A percentile compares a stretch with the other conserved stretches of the same genome.
phyloP scores from a whole-genome alignment of 2,888 invertebrate genomes.

The Neoitamus cyanurus region DNA sequence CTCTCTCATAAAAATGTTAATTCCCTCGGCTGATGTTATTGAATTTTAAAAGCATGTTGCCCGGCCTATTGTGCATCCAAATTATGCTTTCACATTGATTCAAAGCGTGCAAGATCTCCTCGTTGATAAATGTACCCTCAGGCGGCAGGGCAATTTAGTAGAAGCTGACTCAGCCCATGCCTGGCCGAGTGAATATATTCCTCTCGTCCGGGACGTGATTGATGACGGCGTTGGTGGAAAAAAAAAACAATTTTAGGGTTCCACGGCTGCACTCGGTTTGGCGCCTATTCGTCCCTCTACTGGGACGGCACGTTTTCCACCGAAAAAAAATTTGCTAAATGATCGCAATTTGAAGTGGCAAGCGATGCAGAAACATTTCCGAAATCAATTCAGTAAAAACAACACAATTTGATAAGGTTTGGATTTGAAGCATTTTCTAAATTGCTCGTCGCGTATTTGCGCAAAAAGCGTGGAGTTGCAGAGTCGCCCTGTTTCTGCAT shows the following conservation, averaged over 20 bases:
- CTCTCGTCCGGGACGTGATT: neutral
- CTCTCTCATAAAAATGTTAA: slow-evolving; percentile 2
- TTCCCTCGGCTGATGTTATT: neutral
- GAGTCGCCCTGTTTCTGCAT: neutral
- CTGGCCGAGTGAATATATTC: neutral
- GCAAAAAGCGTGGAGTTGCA: neutral
- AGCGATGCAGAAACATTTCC: neutral
- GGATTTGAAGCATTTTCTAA: neutral
- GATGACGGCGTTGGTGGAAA: neutral
- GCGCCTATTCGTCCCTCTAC: neutral
- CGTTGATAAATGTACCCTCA: neutral
- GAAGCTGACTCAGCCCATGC: neutral
- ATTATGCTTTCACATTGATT: neutral
- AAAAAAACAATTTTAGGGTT: neutral
- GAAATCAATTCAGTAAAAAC: neutral
- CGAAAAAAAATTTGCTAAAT: neutral
- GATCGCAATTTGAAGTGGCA: neutral
- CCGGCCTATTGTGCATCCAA: neutral
- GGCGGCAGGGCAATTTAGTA: neutral
- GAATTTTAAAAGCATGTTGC: neutral
- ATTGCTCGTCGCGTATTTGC: neutral
- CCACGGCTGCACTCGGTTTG: neutral
- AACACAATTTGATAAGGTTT: neutral
- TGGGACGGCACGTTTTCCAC: neutral
- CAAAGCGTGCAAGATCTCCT: neutral